Base-by-base conservation (phyloP, 2,113 vertebrate genomes). In the Bothrops jararaca region DNA sequence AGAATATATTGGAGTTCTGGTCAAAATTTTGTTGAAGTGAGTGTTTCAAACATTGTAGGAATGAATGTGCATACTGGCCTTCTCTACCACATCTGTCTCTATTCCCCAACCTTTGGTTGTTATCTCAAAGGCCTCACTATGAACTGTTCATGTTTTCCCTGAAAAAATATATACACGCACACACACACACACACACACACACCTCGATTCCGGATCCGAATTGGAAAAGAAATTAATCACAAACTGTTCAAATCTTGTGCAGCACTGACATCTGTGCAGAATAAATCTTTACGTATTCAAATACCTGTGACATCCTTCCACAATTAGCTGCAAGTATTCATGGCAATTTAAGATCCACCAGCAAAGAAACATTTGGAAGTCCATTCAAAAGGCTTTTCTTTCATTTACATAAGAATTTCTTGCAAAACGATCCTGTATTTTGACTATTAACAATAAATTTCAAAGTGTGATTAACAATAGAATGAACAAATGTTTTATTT, bases 401-500 rank as follows among this genome's bases (percentile, higher is more conserved):
- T 34, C 34, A 0, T 39, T 26, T 34, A 69, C 6, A 1, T 20
- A 80, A 80, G 34, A 80, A 80, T 42, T 80, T 39, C 18, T 80
- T 42, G 34, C 34, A 39, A 80, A 80, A 80, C 74, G 39, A 80
- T 80, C 34, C 34, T 80, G 18, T 80, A 80, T 80, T 80, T 80
- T 80, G 74, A 80, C 15, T 39, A 80, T 39, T 80, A 80, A 80
- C 48, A 96, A 89, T 95, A 96, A 93, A 91, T 24, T 0, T 96
- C 96, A 95, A 97, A 86, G 54, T 95, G 96, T 97, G 94, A 98
- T 95, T 96, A 98, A 97, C 97, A 97, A 97, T 96, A 95, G 93
- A 96, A 98, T 96, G 97, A 98, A 98, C 97, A 97, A 97, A 98
- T 97, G 96, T 98, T 98, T 98, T 98, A 99, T 99, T 99, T 98